phyloP scores from a whole-genome alignment of 2,888 invertebrate genomes.

The Drosophila nigricruria region DNA sequence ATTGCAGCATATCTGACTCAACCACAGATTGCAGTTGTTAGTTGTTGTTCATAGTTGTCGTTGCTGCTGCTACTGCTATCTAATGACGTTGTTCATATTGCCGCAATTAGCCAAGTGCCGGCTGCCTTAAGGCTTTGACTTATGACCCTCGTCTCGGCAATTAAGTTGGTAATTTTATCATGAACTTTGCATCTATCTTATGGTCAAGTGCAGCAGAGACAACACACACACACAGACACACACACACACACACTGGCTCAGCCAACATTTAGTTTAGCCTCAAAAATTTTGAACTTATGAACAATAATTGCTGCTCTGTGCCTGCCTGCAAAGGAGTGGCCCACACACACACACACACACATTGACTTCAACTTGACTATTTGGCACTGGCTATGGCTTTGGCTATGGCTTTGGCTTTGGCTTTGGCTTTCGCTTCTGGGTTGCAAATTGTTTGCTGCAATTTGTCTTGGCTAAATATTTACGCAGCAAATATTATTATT shows the following conservation, averaged over 20 bases:
- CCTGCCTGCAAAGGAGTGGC: constrained; percentile 1
- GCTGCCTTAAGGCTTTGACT: constrained; percentile 49
- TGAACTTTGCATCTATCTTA: constrained; percentile 70
- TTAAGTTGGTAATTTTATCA: constrained; percentile 79
- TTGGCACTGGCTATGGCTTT: neutral
- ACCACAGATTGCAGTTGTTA: constrained; percentile 35
- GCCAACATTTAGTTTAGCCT: constrained; percentile 44
- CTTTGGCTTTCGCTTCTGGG: constrained; percentile 16
- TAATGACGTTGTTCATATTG: constrained; percentile 52
- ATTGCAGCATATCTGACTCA: constrained; percentile 73
- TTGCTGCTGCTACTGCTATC: constrained; percentile 13
- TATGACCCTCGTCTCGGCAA: constrained; percentile 63
- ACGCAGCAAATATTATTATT: constrained; percentile 59
- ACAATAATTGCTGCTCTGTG: constrained; percentile 64
- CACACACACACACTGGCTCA: constrained; percentile 18
- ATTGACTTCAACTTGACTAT: neutral
- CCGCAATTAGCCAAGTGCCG: constrained; percentile 57
- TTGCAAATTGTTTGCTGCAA: constrained; percentile 78
- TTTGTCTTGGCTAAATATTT: constrained; percentile 78
- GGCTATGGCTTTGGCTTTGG: neutral
- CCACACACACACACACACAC: constrained; percentile 1
- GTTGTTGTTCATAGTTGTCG: constrained; percentile 21
- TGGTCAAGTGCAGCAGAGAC: constrained; percentile 61
- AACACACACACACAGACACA: constrained; percentile 23
- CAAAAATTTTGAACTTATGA: constrained; percentile 67